A percentile compares a stretch with the other conserved stretches of the same genome.
phyloP scores from a whole-genome alignment of 2,113 vertebrate genomes.

The Thunnus maccoyii region DNA sequence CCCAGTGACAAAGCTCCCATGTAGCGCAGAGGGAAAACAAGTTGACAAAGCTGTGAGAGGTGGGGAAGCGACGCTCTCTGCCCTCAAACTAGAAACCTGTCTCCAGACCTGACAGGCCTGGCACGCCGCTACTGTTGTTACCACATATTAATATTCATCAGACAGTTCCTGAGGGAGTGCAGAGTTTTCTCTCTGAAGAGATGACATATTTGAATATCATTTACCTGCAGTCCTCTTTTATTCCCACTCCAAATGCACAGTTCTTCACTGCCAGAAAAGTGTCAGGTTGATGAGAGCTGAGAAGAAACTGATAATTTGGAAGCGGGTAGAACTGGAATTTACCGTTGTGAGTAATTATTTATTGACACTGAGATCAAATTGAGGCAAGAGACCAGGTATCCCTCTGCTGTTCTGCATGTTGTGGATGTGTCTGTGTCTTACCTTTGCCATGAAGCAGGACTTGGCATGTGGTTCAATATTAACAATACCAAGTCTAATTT shows the following conservation, averaged over 20 bases:
- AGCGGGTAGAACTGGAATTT: slow-evolving; percentile 5
- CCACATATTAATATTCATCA: slow-evolving; percentile 81
- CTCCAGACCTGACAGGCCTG: slow-evolving; percentile 74
- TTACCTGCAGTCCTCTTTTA: slow-evolving; percentile 68
- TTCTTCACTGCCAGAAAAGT: slow-evolving; percentile 51
- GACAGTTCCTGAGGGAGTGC: slow-evolving; percentile 64
- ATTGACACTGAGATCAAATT: slow-evolving; percentile 5
- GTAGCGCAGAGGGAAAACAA: slow-evolving; percentile 60
- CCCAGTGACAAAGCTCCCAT: slow-evolving; percentile 48
- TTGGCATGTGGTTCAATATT: too few relatives aligned
- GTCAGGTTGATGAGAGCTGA: slow-evolving; percentile 36
- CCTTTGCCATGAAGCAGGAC: not conserved
- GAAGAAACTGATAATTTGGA: slow-evolving; percentile 41
- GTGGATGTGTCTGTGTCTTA: not conserved
- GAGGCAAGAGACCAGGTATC: not conserved
- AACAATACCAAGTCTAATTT: too few relatives aligned
- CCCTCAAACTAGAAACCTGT: slow-evolving; percentile 66
- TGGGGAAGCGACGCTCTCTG: slow-evolving; percentile 67
- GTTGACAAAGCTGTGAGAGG: slow-evolving; percentile 66
- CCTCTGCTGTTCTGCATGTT: not conserved
- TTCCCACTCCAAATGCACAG: slow-evolving; percentile 49
- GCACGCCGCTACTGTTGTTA: slow-evolving; percentile 68
- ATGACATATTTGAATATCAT: slow-evolving; percentile 75
- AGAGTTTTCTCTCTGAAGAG: slow-evolving; percentile 62
- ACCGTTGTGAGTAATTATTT: not conserved